A percentile compares a stretch with the other conserved stretches of the same genome.
Evolutionary conservation across 2,797 vertebrate species (phyloP).

Genomic region (Chaetodon trifasciatus): DNA sequence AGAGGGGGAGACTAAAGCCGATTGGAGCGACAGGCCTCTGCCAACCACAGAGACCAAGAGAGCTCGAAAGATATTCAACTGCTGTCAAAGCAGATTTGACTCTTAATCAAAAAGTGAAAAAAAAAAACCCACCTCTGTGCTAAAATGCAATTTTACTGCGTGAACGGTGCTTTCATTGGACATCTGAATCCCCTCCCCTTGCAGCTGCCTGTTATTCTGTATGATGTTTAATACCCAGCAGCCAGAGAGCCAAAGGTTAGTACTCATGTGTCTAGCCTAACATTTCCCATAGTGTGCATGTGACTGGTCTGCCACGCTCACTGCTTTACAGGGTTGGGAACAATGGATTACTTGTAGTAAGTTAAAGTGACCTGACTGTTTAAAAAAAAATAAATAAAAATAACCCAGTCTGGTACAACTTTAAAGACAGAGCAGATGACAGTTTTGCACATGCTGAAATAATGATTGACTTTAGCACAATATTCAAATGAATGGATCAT

Average conservation of each 20-base stretch:
- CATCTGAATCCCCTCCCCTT: constrained; percentile 50
- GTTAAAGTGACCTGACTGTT: constrained; percentile 32
- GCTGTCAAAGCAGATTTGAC: constrained; percentile 50
- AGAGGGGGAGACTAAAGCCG: constrained; percentile 37
- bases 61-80: constrained; percentile 37
- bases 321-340: constrained; percentile 80
- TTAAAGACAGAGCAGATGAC: constrained; percentile 29
- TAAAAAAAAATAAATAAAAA: constrained; percentile 34
- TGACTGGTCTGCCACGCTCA: constrained; percentile 78
- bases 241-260: constrained; percentile 75
- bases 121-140: constrained; percentile 45
- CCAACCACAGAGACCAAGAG: constrained; percentile 33
- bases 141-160: constrained; percentile 64
- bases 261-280: constrained; percentile 61
- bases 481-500: neutral
- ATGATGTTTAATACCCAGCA: constrained; percentile 76
- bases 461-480: constrained; percentile 13
- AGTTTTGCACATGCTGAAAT: constrained; percentile 10
- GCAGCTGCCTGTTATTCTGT: constrained; percentile 72
- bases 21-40: constrained; percentile 35
- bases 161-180: constrained; percentile 73
- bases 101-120: constrained; percentile 35
- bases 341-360: constrained; percentile 63
- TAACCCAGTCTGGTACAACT: constrained; percentile 35
- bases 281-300: constrained; percentile 77